phyloP scores from a whole-genome alignment of 2,797 vertebrate species.

The Eulemur rubriventer region DNA sequence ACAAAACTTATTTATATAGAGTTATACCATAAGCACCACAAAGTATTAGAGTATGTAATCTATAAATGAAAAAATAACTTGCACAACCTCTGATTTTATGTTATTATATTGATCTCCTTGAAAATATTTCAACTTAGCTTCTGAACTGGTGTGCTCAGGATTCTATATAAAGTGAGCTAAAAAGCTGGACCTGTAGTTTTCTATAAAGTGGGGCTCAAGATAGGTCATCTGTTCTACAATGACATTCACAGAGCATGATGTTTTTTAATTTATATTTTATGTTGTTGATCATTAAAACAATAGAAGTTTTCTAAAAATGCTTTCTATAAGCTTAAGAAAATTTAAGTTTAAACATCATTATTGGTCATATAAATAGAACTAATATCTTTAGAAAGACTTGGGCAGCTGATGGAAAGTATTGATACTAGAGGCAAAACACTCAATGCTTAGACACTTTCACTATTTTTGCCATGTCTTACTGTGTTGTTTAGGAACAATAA shows the following conservation, averaged over 20 bases:
- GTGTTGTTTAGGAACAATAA: neutral
- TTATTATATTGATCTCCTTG: neutral
- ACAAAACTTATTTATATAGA: neutral
- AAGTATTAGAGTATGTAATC: neutral
- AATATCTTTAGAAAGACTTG: neutral
- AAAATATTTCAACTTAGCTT: neutral
- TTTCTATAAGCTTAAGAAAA: neutral
- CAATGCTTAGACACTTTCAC: neutral
- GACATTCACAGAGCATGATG: neutral
- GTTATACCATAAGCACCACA: neutral
- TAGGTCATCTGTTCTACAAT: neutral
- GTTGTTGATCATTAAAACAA: neutral
- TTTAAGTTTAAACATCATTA: neutral
- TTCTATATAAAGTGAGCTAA: neutral
- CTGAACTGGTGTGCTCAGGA: neutral
- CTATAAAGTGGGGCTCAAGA: neutral
- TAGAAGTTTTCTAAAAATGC: neutral
- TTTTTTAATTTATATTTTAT: neutral
- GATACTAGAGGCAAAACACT: neutral
- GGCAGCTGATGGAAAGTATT: neutral
- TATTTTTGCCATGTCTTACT: neutral
- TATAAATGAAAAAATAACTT: neutral
- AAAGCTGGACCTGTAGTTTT: neutral
- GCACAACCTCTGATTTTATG: neutral
- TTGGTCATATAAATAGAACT: neutral